Conservation (phyloP, 2,797 vertebrate genomes). For the Sebastes itinus region DNA sequence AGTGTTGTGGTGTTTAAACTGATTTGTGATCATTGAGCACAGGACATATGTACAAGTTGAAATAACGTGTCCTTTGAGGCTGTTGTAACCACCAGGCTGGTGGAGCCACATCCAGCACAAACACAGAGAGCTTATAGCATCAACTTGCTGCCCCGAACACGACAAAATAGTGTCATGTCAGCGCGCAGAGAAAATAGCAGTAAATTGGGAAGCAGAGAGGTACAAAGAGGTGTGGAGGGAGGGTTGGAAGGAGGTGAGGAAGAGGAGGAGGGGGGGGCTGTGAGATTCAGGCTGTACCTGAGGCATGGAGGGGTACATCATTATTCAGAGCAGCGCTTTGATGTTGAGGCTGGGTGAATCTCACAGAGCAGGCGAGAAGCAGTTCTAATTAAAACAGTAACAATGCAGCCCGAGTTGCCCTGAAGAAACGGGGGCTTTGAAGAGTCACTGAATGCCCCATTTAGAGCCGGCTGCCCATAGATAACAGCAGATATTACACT, state of each 20-base stretch:
- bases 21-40: not conserved
- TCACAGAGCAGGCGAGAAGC: constrained; percentile 68
- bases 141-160: constrained; percentile 34
- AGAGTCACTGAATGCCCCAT: constrained; percentile 76
- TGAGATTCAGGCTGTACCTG: constrained; percentile 74
- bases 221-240: constrained; percentile 60
- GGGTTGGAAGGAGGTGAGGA: constrained; percentile 18
- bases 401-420: constrained; percentile 69
- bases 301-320: constrained; percentile 73
- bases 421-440: constrained; percentile 71
- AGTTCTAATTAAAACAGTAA: constrained; percentile 79
- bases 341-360: constrained; percentile 75
- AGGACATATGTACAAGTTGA: not conserved
- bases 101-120: not conserved
- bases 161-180: constrained; percentile 72
- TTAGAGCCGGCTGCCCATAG: constrained; percentile 68
- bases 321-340: constrained; percentile 79
- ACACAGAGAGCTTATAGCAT: constrained; percentile 1
- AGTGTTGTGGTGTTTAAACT: not conserved
- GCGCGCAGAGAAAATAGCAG: constrained; percentile 54
- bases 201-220: constrained; percentile 54
- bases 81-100: not conserved
- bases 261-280: not conserved
- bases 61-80: constrained; percentile 2
- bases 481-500: constrained; percentile 61